Evolutionary conservation across 2,888 invertebrate genomes (phyloP).

Genomic region (Cheilosia impressa): DNA sequence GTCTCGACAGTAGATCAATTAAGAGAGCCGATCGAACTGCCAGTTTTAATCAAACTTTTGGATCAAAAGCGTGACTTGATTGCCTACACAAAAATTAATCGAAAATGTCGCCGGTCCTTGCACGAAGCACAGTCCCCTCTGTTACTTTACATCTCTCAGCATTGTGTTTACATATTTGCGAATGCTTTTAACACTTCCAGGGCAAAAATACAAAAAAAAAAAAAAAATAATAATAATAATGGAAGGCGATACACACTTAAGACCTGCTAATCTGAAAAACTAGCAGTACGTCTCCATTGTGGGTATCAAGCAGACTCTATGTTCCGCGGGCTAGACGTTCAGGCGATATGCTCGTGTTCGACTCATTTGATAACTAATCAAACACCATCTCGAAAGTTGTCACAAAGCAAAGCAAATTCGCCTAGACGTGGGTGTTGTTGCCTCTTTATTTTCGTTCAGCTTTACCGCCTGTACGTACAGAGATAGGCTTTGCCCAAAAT

Average conservation of each 20-base stretch:
- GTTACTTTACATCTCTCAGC: background rate
- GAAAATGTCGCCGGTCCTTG: background rate
- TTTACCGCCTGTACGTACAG: constrained; percentile 34
- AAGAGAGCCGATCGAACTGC: constrained; percentile 23
- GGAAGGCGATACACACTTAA: constrained; percentile 21
- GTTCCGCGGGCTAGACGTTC: constrained; percentile 18
- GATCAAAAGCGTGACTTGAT: constrained; percentile 28
- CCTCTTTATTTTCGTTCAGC: constrained; percentile 15
- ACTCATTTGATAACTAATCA: constrained; percentile 50
- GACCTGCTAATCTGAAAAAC: constrained; percentile 62
- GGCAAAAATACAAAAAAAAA: constrained; percentile 1
- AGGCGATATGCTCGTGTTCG: constrained; percentile 57
- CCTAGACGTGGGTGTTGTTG: constrained; percentile 4
- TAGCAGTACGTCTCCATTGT: constrained; percentile 35
- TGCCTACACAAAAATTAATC: background rate
- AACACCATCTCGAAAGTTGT: constrained; percentile 40
- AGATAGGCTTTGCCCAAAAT: constrained; percentile 37
- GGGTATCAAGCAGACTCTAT: constrained; percentile 7
- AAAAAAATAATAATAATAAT: too few relatives aligned
- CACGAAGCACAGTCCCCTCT: background rate
- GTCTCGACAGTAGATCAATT: constrained; percentile 18
- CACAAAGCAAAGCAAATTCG: constrained; percentile 44
- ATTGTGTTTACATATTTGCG: constrained; percentile 5
- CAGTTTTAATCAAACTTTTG: constrained; percentile 14
- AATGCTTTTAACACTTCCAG: constrained; percentile 57